Conservation (phyloP, 2,113 vertebrate species). For the Xyliphius kryptos region DNA sequence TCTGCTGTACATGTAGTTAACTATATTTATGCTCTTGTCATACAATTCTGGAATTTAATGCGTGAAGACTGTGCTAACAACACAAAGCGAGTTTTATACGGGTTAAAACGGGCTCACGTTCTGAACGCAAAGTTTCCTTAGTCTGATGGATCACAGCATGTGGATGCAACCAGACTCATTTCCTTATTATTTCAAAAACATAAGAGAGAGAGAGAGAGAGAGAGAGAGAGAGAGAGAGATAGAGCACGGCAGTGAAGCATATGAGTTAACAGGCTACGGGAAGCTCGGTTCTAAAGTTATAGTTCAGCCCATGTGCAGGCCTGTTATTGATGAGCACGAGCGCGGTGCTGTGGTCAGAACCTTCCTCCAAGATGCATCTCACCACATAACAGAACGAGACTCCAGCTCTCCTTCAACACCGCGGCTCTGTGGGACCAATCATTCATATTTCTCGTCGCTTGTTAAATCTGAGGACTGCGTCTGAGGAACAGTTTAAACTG, state of each 20-base stretch:
- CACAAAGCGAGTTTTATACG: slow-evolving; percentile 14
- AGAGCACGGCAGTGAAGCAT: neutral
- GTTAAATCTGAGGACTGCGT: slow-evolving; percentile 39
- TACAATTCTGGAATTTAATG: slow-evolving; percentile 21
- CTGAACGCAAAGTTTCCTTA: slow-evolving; percentile 2
- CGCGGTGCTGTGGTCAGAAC: slow-evolving; percentile 38
- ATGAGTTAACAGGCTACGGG: neutral
- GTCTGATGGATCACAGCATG: slow-evolving; percentile 11
- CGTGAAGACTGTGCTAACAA: slow-evolving; percentile 9
- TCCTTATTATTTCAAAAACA: slow-evolving; percentile 8
- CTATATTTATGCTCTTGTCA: slow-evolving; percentile 32
- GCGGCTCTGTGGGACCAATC: slow-evolving; percentile 31
- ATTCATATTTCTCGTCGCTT: slow-evolving; percentile 40
- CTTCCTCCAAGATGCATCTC: slow-evolving; percentile 35
- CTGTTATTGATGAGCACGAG: slow-evolving; percentile 44
- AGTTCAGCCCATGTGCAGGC: slow-evolving; percentile 33
- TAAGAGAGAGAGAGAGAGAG: neutral
- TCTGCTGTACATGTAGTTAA: slow-evolving; percentile 25
- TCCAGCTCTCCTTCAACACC: slow-evolving; percentile 36
- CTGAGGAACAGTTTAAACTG: slow-evolving; percentile 10
- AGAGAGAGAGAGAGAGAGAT: neutral
- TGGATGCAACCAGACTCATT: slow-evolving; percentile 16
- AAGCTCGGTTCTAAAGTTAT: slow-evolving; percentile 34
- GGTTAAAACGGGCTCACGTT: neutral
- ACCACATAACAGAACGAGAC: slow-evolving; percentile 31